phyloP scores from a whole-genome alignment of 1,140 invertebrate species.

The Pseudomyrmex sp. region DNA sequence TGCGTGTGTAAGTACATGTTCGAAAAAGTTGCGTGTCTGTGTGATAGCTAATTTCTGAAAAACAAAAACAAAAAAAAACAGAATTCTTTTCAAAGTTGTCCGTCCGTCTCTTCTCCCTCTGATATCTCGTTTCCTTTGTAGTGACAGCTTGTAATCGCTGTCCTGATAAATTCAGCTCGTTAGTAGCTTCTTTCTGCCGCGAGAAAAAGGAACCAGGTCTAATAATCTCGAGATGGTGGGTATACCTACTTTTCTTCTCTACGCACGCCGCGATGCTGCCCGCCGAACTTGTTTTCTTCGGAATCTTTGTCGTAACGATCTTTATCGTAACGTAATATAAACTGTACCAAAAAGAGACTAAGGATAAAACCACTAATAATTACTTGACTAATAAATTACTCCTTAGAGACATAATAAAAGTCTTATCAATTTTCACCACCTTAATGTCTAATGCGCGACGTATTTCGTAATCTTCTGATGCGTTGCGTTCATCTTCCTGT shows the following conservation, averaged over 20 bases:
- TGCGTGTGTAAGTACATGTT: not conserved
- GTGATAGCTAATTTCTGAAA: not conserved
- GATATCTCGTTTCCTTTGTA: constrained; percentile 37
- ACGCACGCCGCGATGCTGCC: not conserved
- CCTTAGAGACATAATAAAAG: no score
- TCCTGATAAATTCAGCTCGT: constrained; percentile 61
- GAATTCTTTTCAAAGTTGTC: constrained; percentile 52
- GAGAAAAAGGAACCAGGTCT: constrained; percentile 5
- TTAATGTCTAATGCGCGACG: constrained; percentile 3
- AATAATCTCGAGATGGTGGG: constrained; percentile 1
- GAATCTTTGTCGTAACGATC: not conserved
- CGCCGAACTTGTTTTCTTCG: no score
- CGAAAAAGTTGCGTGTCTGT: not conserved
- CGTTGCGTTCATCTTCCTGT: constrained; percentile 7
- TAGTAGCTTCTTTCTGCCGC: constrained; percentile 56
- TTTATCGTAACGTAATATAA: not conserved
- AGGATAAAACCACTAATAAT: not conserved
- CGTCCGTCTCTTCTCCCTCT: not conserved
- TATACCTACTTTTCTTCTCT: constrained; percentile 1
- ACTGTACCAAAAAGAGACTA: not conserved
- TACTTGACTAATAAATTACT: not conserved
- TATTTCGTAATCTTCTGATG: constrained; percentile 11
- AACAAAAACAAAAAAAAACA: not conserved
- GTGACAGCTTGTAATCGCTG: constrained; percentile 31
- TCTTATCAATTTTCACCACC: not conserved